Base-by-base conservation (phyloP, 2,797 vertebrate genomes). In the Epinephelus coioides region DNA sequence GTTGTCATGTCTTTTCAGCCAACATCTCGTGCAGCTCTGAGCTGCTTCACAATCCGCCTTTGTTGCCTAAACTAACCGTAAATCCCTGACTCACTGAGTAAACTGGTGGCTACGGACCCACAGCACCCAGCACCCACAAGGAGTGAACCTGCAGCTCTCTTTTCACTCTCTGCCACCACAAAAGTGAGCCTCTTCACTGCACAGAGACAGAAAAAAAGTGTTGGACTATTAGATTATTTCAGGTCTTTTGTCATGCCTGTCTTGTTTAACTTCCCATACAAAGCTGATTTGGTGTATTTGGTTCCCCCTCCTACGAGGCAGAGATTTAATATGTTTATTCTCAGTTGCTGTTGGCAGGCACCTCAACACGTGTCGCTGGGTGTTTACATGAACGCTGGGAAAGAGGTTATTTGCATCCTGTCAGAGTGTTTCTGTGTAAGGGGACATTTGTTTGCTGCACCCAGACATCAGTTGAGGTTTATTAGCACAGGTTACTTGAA, bases 241-340 rank as follows among this genome's bases (percentile, higher is more conserved):
- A 69, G 15, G 7, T n/a, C 30, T 62, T 73, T 44, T 50, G 53
- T 70, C 47, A 30, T 68, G 73, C 47, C 46, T 5, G 17, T 62
- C 59, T 69, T 38, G 55, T 69, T 77, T 72, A 55, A 71, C 63
- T 81, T 80, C 54, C 40, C 70, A 66, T 68, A 59, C 9, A 61
- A 55, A 70, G 75, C 46, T 46, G 46, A 67, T 79, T 25, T 62
- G 18, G 70, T 19, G 15, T 57, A 25, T 72, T 57, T 13, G 12
- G 59, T 78, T 74, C 59, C 44, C 40, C 61, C 30, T 71, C 46
- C 40, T 68, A 25, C 46, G 68, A 77, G 50, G 34, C 85, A 66
- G 82, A 76, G 25, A 85, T 70, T 70, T 46, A 74, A 84, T 80
- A 65, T 87, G 74, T 83, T 87, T 81, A 62, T 75, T 66, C 63